Base-by-base conservation (phyloP, 2,797 vertebrate genomes). In the Microchirus variegatus region DNA sequence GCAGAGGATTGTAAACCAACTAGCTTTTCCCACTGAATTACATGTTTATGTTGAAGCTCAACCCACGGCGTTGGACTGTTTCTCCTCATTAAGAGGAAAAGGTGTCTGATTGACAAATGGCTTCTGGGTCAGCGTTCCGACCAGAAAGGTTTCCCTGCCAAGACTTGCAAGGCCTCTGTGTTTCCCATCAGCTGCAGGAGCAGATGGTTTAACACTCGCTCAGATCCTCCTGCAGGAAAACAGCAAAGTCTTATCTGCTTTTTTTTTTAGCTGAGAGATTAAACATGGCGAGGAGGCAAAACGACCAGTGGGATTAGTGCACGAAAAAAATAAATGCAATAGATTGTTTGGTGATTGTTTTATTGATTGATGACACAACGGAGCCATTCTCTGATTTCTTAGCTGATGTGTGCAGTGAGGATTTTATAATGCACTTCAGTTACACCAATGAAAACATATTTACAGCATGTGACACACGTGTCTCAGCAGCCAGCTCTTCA, bases 161-260 rank as follows among this genome's bases (percentile, higher is more conserved):
- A 82, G 57, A 48, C 74, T 22, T 71, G 65, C 51, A 61, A 54
- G 67, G 70, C 73, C 58, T 65, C 77, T 87, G 80, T 71, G 53
- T 74, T 87, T 87, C 77, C 73, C 81, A 82, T 89, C 84, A 86
- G 63, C 69, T 48, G 53, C 22, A 6, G 61, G 44, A 83, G 67
- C 89, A 88, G 80, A 81, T 86, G 81, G 73, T 84, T 86, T 80
- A 77, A 67, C 63, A 64, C 70, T 87, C 63, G 59, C 67, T 73
- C 48, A 60, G 59, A 70, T 26, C 51, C 40, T 68, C 35, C 41
- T 51, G 12, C 5, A 67, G 44, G 48, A 44, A 77, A 75, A 70
- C 17, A 4, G n/a, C 38, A 47, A 74, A 22, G 40, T 75, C 56
- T 70, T 59, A 66, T 80, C 81, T 83, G 73, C 63, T 80, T 75